A percentile compares a stretch with the other conserved stretches of the same genome.
Conservation (phyloP, 2,113 vertebrate species). For the Nanorana parkeri region DNA sequence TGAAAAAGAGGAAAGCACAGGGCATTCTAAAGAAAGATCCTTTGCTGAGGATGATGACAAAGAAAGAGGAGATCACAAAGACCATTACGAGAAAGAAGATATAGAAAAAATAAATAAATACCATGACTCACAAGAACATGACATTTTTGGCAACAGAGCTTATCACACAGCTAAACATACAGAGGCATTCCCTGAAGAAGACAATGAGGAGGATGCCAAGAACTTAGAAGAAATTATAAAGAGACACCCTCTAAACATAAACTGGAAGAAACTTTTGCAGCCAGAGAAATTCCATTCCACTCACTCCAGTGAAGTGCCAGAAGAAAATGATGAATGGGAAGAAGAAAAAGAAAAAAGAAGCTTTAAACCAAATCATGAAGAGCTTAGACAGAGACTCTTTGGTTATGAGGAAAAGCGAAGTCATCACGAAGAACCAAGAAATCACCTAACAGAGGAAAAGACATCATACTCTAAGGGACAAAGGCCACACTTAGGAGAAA, state of each 20-base stretch:
- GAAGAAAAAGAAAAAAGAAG: slow-evolving; percentile 65
- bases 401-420: slow-evolving; percentile 63
- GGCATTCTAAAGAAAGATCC: slow-evolving; percentile 51
- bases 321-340: slow-evolving; percentile 67
- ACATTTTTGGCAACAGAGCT: slow-evolving; percentile 60
- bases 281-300: slow-evolving; percentile 53
- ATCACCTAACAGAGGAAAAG: slow-evolving; percentile 22
- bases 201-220: slow-evolving; percentile 34
- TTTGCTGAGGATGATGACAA: slow-evolving; percentile 48
- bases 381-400: slow-evolving; percentile 56
- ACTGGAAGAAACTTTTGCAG: slow-evolving; percentile 53
- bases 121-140: not conserved
- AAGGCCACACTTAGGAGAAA: slow-evolving; percentile 48
- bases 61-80: slow-evolving; percentile 40
- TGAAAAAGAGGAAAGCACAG: slow-evolving; percentile 47
- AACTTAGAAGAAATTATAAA: slow-evolving; percentile 63
- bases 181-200: slow-evolving; percentile 50
- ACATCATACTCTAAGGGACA: slow-evolving; percentile 56
- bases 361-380: slow-evolving; percentile 55
- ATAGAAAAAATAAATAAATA: slow-evolving; percentile 59
- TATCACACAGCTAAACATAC: slow-evolving; percentile 4
- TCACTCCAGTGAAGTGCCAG: slow-evolving; percentile 58
- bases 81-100: slow-evolving; percentile 58
- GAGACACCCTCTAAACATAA: slow-evolving; percentile 55
- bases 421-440: slow-evolving; percentile 33